phyloP scores from a whole-genome alignment of 35 echinoderm and acorn worm genomes.

The Ophiothrix spiculata region DNA sequence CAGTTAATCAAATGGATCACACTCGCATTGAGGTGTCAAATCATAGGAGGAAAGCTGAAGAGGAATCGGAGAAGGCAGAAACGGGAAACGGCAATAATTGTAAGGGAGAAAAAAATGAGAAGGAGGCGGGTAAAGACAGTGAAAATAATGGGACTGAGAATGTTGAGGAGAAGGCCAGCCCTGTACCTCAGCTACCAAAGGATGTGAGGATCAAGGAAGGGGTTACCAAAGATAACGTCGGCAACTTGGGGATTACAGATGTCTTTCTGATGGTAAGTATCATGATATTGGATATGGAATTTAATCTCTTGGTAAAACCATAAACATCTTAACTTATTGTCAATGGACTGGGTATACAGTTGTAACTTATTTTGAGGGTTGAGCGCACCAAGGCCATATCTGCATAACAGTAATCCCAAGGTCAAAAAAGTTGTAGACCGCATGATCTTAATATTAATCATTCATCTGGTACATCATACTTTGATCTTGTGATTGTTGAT shows the following conservation, averaged over 20 bases:
- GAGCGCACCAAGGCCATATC: too few species aligned
- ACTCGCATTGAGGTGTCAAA: conserved; percentile 12
- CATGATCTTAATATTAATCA: too few species aligned
- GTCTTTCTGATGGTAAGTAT: conserved; percentile 91
- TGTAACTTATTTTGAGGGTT: too few species aligned
- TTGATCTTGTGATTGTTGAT: too few species aligned
- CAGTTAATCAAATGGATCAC: background rate
- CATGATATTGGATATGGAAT: too few species aligned
- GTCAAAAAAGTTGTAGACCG: too few species aligned
- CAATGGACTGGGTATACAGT: too few species aligned
- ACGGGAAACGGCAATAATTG: conserved; percentile 22
- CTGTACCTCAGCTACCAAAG: conserved; percentile 39
- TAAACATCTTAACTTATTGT: too few species aligned
- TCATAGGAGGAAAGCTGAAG: conserved; percentile 6
- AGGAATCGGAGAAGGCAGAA: background rate
- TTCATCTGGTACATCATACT: too few species aligned
- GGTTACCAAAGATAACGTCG: conserved; percentile 53
- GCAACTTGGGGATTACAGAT: conserved; percentile 68
- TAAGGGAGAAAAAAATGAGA: background rate
- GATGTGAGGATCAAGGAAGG: conserved; percentile 60
- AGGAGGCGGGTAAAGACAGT: background rate
- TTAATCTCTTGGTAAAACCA: too few species aligned
- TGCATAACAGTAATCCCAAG: too few species aligned
- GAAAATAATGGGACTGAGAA: conserved; percentile 37
- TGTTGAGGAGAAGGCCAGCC: background rate